phyloP scores from a whole-genome alignment of 2,888 invertebrate genomes.

The Argyresthia goedartella region DNA sequence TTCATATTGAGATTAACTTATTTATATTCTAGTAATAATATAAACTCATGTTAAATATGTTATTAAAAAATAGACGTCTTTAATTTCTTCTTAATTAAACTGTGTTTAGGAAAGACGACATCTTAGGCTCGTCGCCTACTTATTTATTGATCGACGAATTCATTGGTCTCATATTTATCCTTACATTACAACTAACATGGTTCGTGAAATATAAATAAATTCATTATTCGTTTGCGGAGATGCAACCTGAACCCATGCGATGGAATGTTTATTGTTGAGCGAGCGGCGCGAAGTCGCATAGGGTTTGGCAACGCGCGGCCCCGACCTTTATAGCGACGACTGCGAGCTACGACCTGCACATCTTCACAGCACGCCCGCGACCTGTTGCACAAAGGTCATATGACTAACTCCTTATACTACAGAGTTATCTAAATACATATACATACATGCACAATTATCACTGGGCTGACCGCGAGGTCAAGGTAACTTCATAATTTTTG shows the following conservation, averaged over 20 bases:
- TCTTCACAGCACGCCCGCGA: constrained; percentile 39
- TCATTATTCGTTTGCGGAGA: background rate
- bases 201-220: background rate
- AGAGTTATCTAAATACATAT: constrained; percentile 17
- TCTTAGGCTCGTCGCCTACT: background rate
- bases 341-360: constrained; percentile 24
- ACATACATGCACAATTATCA: constrained; percentile 57
- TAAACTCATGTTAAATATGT: too few species aligned
- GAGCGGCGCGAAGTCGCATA: constrained; percentile 20
- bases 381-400: constrained; percentile 32
- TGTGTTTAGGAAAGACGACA: background rate
- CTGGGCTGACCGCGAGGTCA: constrained; percentile 51
- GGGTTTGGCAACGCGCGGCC: constrained; percentile 46
- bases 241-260: constrained; percentile 13
- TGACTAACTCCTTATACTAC: constrained; percentile 16
- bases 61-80: constrained; percentile 15
- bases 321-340: constrained; percentile 36
- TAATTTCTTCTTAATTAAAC: constrained; percentile 6
- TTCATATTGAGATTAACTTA: too few species aligned
- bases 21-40: too few species aligned
- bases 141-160: background rate
- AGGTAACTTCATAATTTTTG: constrained; percentile 69
- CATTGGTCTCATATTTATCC: background rate
- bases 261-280: constrained; percentile 55
- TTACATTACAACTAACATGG: background rate